Base-by-base conservation (phyloP, 2,113 vertebrate genomes). In the Herpetotheres cachinnans region DNA sequence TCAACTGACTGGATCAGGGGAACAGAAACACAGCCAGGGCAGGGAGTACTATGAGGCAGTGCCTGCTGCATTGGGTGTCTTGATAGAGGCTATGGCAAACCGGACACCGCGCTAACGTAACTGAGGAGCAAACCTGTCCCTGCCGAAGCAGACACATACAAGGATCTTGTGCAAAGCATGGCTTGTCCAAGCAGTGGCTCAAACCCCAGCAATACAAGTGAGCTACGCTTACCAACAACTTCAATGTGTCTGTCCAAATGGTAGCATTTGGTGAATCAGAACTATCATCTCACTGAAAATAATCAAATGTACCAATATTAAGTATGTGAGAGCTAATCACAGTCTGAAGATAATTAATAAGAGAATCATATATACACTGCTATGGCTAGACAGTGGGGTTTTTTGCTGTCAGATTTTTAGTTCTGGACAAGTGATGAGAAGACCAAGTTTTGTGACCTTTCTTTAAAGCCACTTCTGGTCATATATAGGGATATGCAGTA, bases 1-100 rank as follows among this genome's bases (percentile, higher is more conserved):
- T 20, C 16, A 89, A 24, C 56, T 55, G 67, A 32, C 16, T 11
- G 5, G 63, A 62, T 13, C 1, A 1, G 47, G 26, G 7, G 8
- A 78, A 50, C 6, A 59, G 59, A 87, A 91, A 42, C 6, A 11
- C 30, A 79, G 55, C 18, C 7, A 14, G 55, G 42, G 46, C 30
- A 82, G 20, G 44, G 50, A 49, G 20, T 15, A 6, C 34, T 13
- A 5, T 21, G 42, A 62, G 50, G 44, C 29, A 16, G 22, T 24
- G 26, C 25, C 59, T 91, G n/a, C 16, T 59, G 36, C 0, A 0
- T 1, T 29, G 14, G 11, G 29, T 34, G 55, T 50, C 25, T 70
- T 2, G 0, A 9, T 0, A 44, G 26, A 65, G 58, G 7, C 42
- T 47, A 13, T 7, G 40, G 44, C 74, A 92, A 77, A 55, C 15